Base-by-base conservation (phyloP, 2,888 invertebrate species). In the Lampropteryx suffumata region DNA sequence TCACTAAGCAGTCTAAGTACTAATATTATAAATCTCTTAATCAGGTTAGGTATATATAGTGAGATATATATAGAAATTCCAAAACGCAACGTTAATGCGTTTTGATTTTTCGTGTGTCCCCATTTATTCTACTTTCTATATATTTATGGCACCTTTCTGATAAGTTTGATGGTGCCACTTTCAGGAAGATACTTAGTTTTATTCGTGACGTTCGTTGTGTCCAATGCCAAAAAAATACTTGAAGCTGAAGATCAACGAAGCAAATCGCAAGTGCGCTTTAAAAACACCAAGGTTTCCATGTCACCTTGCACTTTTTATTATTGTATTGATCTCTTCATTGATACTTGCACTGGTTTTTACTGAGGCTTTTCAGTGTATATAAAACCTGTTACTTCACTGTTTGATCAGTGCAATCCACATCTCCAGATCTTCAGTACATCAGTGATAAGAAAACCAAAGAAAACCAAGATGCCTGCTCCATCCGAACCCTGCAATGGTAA, bases 401-500 rank as follows among this genome's bases (percentile, higher is more conserved):
- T n/a, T 35, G 36, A n/a, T 17, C 48, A 27, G 44, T 59, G 61
- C 69, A 47, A 45, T 48, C 49, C 46, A 14, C 17, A 26, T 17
- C 41, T 58, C 17, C 28, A 43, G 49, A 40, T 6, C 32, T 11
- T 10, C 13, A 41, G 34, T 21, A 40, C 33, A 40, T 36, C 50
- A 34, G 27, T 14, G 24, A 8, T 21, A 17, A 33, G n/a, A 17
- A 14, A 24, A 34, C 35, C 49, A 57, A 24, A 47, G 2, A 27
- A 49, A 50, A 17, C 12, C 61, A 82, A 75, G 40, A 92, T 92
- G 92, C 92, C 92, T 57, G 90, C 91, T 17, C 92, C 92, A 10
- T 84, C 87, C 60, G 92, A 92, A 62, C 72, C 90, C 28, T 91
- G 91, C 72, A 92, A 92, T 84, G 92, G 92, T 92, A 80, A 73